Conservation (phyloP, 23 tunicate genomes). For the Ascidia mentula region DNA sequence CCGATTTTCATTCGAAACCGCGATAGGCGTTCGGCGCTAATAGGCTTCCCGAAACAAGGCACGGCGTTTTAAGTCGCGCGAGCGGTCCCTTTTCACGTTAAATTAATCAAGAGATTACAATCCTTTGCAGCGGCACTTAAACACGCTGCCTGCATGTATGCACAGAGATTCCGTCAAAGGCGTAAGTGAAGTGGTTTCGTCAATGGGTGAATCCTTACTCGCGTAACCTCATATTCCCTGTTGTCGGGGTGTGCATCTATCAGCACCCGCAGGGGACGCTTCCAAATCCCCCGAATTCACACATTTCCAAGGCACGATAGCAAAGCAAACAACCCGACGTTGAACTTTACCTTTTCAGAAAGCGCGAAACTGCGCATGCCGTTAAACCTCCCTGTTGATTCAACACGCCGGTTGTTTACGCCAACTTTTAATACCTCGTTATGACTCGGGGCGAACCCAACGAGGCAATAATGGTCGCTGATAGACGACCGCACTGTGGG, state of each 20-base stretch:
- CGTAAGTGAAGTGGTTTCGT: neutral
- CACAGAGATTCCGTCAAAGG: neutral
- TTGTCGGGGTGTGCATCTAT: too few relatives aligned
- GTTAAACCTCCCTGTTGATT: neutral
- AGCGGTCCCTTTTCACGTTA: neutral
- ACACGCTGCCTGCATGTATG: neutral
- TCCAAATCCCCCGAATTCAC: too few relatives aligned
- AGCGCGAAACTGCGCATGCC: neutral
- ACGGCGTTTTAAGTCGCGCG: neutral
- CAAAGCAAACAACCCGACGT: neutral
- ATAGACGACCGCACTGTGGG: neutral
- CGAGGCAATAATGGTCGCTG: neutral
- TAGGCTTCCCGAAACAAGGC: neutral
- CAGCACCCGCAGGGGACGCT: too few relatives aligned
- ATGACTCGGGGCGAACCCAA: neutral
- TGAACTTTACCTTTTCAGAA: slow-evolving; percentile 4
- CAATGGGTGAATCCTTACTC: too few relatives aligned
- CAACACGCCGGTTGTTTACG: neutral
- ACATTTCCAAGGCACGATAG: neutral
- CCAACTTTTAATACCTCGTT: slow-evolving; percentile 7
- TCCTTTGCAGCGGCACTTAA: slow-evolving; percentile 4
- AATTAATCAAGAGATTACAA: slow-evolving; percentile 10
- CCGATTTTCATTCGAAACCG: neutral
- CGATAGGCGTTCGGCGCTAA: neutral
- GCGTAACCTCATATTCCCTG: too few relatives aligned